These are phyloP conservation scores for Zosterops borbonicus DNA, from an alignment of 2,113 vertebrate species.

Conservation along the genomic window DNA sequence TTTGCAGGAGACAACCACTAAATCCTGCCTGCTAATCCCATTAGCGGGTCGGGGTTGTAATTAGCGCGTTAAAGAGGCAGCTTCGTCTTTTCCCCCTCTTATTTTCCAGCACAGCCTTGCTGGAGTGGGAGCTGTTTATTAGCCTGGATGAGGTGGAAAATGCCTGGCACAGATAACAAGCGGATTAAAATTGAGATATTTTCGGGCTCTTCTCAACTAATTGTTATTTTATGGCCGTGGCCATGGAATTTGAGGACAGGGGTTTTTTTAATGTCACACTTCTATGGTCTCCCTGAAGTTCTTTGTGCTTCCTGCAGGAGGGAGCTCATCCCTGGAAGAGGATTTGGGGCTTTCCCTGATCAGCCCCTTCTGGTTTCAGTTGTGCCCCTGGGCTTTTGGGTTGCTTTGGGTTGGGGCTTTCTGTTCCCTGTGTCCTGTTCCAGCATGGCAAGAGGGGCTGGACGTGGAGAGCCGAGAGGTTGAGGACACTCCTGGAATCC, in stretches of 20 bases:
- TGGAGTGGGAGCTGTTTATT: background rate
- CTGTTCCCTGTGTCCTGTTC: rapidly evolving
- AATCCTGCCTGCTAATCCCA: slow-evolving; percentile 36
- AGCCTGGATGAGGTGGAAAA: background rate
- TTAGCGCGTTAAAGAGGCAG: background rate
- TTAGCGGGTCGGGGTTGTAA: background rate
- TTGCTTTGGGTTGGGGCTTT: background rate
- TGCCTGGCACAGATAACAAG: background rate
- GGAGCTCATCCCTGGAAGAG: background rate
- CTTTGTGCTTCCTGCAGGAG: background rate
- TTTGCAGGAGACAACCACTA: slow-evolving; percentile 47
- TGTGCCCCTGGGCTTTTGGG: background rate
- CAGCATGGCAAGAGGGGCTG: background rate
- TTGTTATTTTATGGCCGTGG: background rate
- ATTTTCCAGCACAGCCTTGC: background rate
- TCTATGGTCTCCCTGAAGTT: rapidly evolving
- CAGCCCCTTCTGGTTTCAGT: background rate
- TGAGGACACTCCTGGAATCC: background rate
- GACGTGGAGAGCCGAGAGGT: rapidly evolving
- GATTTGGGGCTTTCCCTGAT: background rate
- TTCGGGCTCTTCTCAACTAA: background rate
- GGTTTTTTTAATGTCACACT: background rate
- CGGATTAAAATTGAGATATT: background rate
- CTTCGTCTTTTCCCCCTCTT: background rate
- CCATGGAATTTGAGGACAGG: background rate